Percentiles rank a stretch among this genome's conserved stretches.
Evolutionary conservation across 2,113 vertebrate species (phyloP).

Genomic region (Xiphophorus couchianus): DNA sequence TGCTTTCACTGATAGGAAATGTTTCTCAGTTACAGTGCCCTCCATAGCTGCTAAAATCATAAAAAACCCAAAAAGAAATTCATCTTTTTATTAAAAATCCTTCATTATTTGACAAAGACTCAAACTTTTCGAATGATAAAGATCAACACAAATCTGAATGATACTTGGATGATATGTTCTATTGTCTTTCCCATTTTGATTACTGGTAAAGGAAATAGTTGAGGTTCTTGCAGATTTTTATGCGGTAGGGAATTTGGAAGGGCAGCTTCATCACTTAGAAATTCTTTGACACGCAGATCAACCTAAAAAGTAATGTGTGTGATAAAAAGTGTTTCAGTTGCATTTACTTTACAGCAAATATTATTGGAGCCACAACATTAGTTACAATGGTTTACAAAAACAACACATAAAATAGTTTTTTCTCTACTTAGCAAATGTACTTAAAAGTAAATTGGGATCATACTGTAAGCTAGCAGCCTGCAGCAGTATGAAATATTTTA

Average conservation of each 20-base stretch:
- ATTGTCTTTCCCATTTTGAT: too few relatives aligned
- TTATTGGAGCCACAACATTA: too few relatives aligned
- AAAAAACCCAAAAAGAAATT: background rate
- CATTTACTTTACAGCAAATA: too few relatives aligned
- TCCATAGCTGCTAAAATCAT: background rate
- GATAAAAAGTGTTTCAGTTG: too few relatives aligned
- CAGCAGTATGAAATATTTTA: conserved; percentile 13
- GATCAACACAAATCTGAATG: background rate
- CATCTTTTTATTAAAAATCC: background rate
- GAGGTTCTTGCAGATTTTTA: too few relatives aligned
- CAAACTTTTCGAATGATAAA: background rate
- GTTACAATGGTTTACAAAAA: too few relatives aligned
- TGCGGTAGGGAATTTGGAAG: too few relatives aligned
- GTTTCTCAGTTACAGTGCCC: too few relatives aligned
- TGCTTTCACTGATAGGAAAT: background rate
- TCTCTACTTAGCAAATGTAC: background rate
- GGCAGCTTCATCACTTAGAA: too few relatives aligned
- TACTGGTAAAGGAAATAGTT: too few relatives aligned
- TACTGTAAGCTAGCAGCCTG: background rate
- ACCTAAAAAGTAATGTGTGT: background rate
- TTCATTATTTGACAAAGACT: background rate
- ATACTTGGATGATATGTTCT: background rate
- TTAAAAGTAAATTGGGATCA: too few relatives aligned
- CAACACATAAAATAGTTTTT: background rate
- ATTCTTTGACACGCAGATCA: background rate